Base-by-base conservation (phyloP, 2,888 invertebrate species). In the Blastobasis adustella region DNA sequence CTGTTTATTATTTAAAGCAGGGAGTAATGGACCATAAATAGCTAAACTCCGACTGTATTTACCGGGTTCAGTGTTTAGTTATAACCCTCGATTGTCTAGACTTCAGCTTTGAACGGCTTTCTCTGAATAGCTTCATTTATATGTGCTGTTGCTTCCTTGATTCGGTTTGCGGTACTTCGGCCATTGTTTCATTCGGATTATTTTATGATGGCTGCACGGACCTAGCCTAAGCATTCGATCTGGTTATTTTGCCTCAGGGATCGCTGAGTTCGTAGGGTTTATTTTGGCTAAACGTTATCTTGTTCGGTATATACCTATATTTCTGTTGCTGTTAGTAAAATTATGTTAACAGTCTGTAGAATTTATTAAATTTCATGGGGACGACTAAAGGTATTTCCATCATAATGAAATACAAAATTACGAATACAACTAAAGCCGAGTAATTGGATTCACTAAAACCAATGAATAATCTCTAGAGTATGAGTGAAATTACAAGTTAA, bases 141-240 rank as follows among this genome's bases (percentile, higher is more conserved):
- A 54, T 58, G 46, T 44, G 39, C 54, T 49, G 45, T 46, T 45
- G 54, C 56, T 58, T 58, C 58, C 57, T 60, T 58, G 62, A 64
- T 64, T 60, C 58, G 54, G 56, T 63, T 67, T 65, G 61, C 58
- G 62, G 58, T 65, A 58, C 58, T 54, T 50, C 49, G 52, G 40
- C 46, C 44, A 46, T 52, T 54, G 53, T 53, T 48, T 38, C 37
- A 48, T 51, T 46, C 38, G 9, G 41, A 44, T 39, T 53, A 41
- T 47, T 53, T 50, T 53, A 54, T 46, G 53, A 54, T 46, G 38
- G 39, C 37, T 49, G 10, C 39, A 10, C 7, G 23, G 23, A 23
- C 23, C 23, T 23, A 23, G 23, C 23, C 23, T 23, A 23, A 23
- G 2, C 23, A 23, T 23, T 23, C 45, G 39, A 48, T 45, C 43